Percentiles rank a stretch among this genome's conserved stretches.
phyloP scores from a whole-genome alignment of 2,113 vertebrate species.

The Eubucco bourcierii region DNA sequence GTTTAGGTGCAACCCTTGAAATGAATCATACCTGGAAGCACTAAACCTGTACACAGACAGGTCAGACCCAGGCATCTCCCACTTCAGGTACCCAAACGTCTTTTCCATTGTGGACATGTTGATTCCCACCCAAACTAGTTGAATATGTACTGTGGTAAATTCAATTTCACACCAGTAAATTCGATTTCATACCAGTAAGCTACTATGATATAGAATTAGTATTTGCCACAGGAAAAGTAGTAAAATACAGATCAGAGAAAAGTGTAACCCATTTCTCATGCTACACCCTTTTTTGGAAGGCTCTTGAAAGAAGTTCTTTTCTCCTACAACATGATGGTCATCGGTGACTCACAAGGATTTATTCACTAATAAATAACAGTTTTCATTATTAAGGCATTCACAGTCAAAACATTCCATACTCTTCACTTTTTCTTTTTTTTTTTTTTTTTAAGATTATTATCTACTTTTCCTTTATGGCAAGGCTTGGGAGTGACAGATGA shows the following conservation, averaged over 20 bases:
- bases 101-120: fast-evolving
- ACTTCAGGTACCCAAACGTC: not conserved
- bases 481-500: conserved; percentile 51
- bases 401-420: not conserved
- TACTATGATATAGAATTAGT: not conserved
- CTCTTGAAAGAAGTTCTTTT: not conserved
- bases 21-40: not conserved
- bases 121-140: not conserved
- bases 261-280: not conserved
- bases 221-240: not conserved
- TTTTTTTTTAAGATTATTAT: not conserved
- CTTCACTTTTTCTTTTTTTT: not conserved
- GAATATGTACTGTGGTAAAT: not conserved
- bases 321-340: not conserved
- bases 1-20: not conserved
- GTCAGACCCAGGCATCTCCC: not conserved
- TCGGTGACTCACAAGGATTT: not conserved
- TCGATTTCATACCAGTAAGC: not conserved
- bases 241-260: not conserved
- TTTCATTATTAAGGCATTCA: conserved; percentile 5
- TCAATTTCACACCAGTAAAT: not conserved
- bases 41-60: not conserved
- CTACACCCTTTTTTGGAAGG: not conserved
- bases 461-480: conserved; percentile 24
- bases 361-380: not conserved